phyloP scores from a whole-genome alignment of 2,113 vertebrate species.

The Larimichthys crocea region DNA sequence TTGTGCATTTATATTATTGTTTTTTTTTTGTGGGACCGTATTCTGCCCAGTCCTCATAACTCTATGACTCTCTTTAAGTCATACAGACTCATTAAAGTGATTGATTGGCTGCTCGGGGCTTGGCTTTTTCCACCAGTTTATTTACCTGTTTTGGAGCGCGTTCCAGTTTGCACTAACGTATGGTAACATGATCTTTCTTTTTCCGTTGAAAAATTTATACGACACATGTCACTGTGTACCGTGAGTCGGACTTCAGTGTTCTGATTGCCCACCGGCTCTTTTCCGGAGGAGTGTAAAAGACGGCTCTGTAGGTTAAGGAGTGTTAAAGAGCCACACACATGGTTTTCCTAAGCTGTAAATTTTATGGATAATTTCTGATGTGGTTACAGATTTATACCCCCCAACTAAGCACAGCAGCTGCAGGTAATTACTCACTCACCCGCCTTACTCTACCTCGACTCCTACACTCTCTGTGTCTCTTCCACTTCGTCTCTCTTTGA shows the following conservation, averaged over 20 bases:
- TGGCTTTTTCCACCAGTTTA: slow-evolving; percentile 45
- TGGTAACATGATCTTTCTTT: slow-evolving; percentile 36
- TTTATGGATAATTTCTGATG: slow-evolving; percentile 86
- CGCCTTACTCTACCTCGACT: slow-evolving; percentile 40
- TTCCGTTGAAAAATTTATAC: slow-evolving; percentile 25
- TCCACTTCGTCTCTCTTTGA: slow-evolving; percentile 17
- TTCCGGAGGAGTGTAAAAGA: slow-evolving; percentile 39
- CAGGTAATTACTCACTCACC: slow-evolving; percentile 75
- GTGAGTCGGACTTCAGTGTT: background rate
- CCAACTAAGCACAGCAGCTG: slow-evolving; percentile 78
- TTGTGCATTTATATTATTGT: slow-evolving; percentile 24
- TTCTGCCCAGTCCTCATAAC: slow-evolving; percentile 60
- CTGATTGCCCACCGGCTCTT: background rate
- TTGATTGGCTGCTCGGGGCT: slow-evolving; percentile 58
- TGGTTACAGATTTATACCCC: slow-evolving; percentile 81
- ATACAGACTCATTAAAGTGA: slow-evolving; percentile 70
- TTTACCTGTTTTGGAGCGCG: slow-evolving; percentile 49
- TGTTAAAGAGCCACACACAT: slow-evolving; percentile 80
- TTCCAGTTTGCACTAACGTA: background rate
- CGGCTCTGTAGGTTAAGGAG: slow-evolving; percentile 65
- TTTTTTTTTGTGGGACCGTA: slow-evolving; percentile 19
- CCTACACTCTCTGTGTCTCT: slow-evolving; percentile 42
- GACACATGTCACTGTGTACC: slow-evolving; percentile 29
- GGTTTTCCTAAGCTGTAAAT: slow-evolving; percentile 83
- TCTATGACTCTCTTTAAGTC: slow-evolving; percentile 45